Evolutionary conservation across 2,113 vertebrate genomes (phyloP).

Genomic region (Odontesthes bonariensis): DNA sequence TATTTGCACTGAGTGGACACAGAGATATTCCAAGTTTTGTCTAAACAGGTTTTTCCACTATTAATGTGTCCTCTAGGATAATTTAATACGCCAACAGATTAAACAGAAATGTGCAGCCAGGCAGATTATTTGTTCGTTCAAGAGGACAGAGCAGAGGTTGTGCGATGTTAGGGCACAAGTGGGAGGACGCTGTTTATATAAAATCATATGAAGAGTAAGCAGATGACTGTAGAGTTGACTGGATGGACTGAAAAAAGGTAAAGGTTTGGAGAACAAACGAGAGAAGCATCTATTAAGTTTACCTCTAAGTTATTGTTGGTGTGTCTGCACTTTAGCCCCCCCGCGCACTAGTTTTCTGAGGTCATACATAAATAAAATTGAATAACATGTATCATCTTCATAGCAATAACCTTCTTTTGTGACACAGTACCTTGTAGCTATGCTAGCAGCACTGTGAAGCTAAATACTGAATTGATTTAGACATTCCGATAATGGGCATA

Average conservation of each 20-base stretch:
- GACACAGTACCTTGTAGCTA: too few species aligned
- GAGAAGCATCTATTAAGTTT: background rate
- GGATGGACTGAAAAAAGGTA: conserved; percentile 14
- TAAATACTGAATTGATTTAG: too few species aligned
- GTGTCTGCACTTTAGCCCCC: too few species aligned
- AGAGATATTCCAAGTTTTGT: conserved; percentile 26
- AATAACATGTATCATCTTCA: too few species aligned
- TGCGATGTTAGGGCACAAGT: background rate
- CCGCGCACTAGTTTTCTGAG: too few species aligned
- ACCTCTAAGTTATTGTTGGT: too few species aligned
- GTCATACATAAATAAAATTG: background rate
- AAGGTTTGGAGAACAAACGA: background rate
- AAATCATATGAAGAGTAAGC: conserved; percentile 19
- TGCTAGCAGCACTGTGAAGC: too few species aligned
- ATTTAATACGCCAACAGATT: conserved; percentile 11
- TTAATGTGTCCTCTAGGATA: conserved; percentile 7
- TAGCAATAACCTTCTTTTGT: too few species aligned
- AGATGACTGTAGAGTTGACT: conserved; percentile 21
- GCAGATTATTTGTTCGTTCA: background rate
- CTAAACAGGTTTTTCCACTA: conserved; percentile 10
- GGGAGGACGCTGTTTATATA: conserved; percentile 28
- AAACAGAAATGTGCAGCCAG: background rate
- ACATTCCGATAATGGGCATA: too few species aligned
- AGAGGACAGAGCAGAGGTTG: background rate
- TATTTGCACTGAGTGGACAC: conserved; percentile 24